Evolutionary conservation across 2,797 vertebrate species (phyloP).

Genomic region (Scarus forsteni): DNA sequence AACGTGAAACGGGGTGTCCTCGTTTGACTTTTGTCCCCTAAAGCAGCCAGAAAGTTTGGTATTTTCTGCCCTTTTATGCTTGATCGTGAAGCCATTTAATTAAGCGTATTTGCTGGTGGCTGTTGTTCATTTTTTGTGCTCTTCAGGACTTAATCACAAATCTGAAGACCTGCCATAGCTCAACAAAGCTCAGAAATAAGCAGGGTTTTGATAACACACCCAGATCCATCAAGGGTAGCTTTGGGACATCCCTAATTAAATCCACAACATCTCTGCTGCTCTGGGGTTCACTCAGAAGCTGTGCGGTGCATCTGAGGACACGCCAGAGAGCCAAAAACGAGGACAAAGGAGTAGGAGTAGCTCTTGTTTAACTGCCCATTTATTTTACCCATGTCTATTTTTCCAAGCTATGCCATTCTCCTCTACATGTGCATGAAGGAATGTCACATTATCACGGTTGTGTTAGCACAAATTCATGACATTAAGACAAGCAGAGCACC

Average conservation of each 20-base stretch:
- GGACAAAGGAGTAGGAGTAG: too few species aligned
- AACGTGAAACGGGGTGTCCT: background rate
- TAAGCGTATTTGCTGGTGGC: slow-evolving; percentile 18
- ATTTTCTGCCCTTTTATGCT: background rate
- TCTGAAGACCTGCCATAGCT: slow-evolving; percentile 6
- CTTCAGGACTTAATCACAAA: background rate
- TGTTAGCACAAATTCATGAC: slow-evolving; percentile 59
- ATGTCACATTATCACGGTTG: slow-evolving; percentile 71
- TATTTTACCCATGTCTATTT: slow-evolving; percentile 51
- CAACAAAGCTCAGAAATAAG: background rate
- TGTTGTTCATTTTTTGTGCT: background rate
- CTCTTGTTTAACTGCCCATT: slow-evolving; percentile 21
- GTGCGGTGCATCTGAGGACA: too few species aligned
- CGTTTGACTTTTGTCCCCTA: background rate
- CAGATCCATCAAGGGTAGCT: background rate
- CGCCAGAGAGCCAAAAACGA: slow-evolving; percentile 17
- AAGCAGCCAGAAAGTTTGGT: background rate
- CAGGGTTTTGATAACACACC: background rate
- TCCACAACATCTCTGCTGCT: slow-evolving; percentile 1
- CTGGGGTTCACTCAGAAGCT: background rate
- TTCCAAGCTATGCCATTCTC: slow-evolving; percentile 4
- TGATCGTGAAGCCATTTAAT: background rate
- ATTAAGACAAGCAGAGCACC: slow-evolving; percentile 73
- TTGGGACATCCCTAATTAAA: slow-evolving; percentile 1
- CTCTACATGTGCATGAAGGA: slow-evolving; percentile 72